Percentiles rank a stretch among this genome's conserved stretches.
These are phyloP conservation scores for Aplysina aerophoba DNA, from an alignment of 37 sponge, comb jelly and placozoan genomes.

Conservation along the genomic window DNA sequence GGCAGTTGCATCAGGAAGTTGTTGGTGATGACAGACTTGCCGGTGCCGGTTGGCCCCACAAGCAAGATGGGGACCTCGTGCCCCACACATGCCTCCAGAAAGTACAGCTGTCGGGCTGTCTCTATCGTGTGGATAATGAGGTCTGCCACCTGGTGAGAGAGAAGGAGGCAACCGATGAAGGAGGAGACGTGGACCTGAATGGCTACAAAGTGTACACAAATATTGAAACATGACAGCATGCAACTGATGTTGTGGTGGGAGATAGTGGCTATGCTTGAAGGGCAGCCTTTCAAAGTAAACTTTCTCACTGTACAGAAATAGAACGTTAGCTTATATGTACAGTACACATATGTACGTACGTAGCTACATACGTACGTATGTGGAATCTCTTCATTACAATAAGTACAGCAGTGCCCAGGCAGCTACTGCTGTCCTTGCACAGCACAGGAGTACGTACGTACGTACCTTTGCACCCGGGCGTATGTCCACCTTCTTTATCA, in stretches of 20 bases:
- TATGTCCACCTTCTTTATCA: slow-evolving; percentile 65
- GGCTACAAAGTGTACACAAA: too few relatives aligned
- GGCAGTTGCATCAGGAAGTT: slow-evolving; percentile 89
- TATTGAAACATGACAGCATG: too few relatives aligned
- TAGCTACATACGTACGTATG: not conserved
- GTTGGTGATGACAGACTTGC: slow-evolving; percentile 98
- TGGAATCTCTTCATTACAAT: too few relatives aligned
- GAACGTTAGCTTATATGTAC: not conserved
- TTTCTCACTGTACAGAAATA: too few relatives aligned
- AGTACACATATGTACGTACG: not conserved
- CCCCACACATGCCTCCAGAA: slow-evolving; percentile 70
- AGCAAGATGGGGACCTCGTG: slow-evolving; percentile 87
- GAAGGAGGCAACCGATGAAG: not conserved
- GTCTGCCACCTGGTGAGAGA: slow-evolving; percentile 65
- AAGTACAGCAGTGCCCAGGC: too few relatives aligned
- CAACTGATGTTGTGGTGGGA: too few relatives aligned
- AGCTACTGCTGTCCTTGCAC: too few relatives aligned
- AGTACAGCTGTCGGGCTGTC: slow-evolving; percentile 90
- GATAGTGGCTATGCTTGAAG: not conserved
- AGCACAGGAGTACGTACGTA: not conserved
- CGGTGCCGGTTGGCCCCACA: slow-evolving; percentile 98
- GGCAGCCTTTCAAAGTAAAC: not conserved
- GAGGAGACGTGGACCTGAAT: not conserved
- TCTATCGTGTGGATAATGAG: slow-evolving; percentile 95
- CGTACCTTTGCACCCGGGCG: slow-evolving; percentile 75